A percentile compares a stretch with the other conserved stretches of the same genome.
These are phyloP conservation scores for Neomonachus schauinslandi DNA, from an alignment of 2,113 vertebrate species.

Conservation along the genomic window DNA sequence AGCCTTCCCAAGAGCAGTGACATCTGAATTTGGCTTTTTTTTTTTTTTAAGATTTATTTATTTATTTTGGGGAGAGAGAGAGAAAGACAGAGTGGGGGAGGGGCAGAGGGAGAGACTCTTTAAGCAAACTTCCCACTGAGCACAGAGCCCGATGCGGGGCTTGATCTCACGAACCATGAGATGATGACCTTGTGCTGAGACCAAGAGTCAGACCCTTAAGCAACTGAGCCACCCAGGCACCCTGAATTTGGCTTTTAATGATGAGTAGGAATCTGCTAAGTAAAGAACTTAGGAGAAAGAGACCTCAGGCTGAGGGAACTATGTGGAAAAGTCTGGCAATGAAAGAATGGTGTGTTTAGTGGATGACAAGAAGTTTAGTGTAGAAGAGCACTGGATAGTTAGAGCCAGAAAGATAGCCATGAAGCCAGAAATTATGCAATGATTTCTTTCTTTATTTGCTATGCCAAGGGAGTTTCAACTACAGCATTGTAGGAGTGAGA, in stretches of 20 bases:
- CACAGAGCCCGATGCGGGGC: not conserved
- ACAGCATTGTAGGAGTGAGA: not conserved
- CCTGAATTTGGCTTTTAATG: not conserved
- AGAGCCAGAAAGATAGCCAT: not conserved
- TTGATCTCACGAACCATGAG: not conserved
- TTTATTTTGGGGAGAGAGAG: not conserved
- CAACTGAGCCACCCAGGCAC: not conserved
- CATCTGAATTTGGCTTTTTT: not conserved
- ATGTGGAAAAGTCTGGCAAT: not conserved
- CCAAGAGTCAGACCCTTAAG: not conserved
- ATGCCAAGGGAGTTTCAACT: not conserved
- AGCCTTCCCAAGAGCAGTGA: not conserved
- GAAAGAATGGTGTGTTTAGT: not conserved
- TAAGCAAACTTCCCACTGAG: not conserved
- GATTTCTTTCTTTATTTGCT: not conserved
- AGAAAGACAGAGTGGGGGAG: not conserved
- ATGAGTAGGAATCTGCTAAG: not conserved
- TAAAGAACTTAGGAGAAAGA: not conserved
- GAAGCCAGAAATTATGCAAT: not conserved
- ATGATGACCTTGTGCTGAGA: not conserved
- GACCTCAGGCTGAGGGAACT: not conserved
- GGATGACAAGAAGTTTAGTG: not conserved
- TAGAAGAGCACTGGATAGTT: not conserved
- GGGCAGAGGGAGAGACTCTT: not conserved
- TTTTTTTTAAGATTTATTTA: not conserved